Evolutionary conservation across 2,797 vertebrate genomes (phyloP).

Genomic region (Paratrypauchen microcephalus): DNA sequence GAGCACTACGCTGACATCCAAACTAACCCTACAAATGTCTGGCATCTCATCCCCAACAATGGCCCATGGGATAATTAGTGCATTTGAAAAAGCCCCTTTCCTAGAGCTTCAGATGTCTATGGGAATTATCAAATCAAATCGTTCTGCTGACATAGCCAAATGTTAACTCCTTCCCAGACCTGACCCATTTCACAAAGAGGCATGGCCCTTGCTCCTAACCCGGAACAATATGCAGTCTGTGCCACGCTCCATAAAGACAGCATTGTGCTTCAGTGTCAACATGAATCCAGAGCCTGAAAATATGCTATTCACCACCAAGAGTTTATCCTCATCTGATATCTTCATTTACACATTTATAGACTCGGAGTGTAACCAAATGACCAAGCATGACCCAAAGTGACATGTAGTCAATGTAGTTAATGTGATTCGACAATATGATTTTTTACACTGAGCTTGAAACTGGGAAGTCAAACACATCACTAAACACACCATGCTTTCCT

Average conservation of each 20-base stretch:
- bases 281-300: conserved; percentile 36
- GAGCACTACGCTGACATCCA: conserved; percentile 50
- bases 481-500: background rate
- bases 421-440: background rate
- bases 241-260: conserved; percentile 51
- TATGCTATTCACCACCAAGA: conserved; percentile 26
- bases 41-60: conserved; percentile 51
- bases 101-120: conserved; percentile 58
- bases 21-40: conserved; percentile 53
- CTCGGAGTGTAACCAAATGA: background rate
- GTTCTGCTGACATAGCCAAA: conserved; percentile 59
- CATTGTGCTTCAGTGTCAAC: conserved; percentile 50
- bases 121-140: conserved; percentile 68
- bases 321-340: conserved; percentile 24
- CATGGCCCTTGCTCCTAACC: conserved; percentile 16
- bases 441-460: background rate
- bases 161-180: conserved; percentile 42
- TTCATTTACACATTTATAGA: conserved; percentile 2
- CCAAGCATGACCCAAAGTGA: background rate
- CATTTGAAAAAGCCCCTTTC: conserved; percentile 15
- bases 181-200: conserved; percentile 62
- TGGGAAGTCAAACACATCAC: background rate
- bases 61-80: conserved; percentile 52
- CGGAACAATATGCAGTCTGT: conserved; percentile 60
- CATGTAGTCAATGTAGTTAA: background rate